Evolutionary conservation across 2,888 invertebrate genomes (phyloP), one percentile per base, ranked within the genome.

Genomic region (Phragmatobia fuliginosa): DNA sequence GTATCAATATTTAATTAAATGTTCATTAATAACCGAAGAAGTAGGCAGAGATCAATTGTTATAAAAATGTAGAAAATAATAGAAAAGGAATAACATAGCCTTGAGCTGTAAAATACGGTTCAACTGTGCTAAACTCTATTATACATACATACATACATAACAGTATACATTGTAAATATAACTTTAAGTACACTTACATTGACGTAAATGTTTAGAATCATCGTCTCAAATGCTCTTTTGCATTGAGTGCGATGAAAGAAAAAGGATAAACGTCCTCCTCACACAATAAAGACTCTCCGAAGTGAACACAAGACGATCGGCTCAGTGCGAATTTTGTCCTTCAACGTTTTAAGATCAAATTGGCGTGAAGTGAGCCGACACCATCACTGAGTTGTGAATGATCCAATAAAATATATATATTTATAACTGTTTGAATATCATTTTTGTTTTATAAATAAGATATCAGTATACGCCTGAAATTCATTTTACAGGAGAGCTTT

Each of bases 401-500:
- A 63, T 63, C 2, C 41, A 1, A 33, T 49, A 62, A 62, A n/a
- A n/a, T n/a, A n/a, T 49, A n/a, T 49, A 10, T 49, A 49, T 49
- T 49, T n/a, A 8, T 8, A n/a, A n/a, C 10, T 49, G 21, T 49
- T 49, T 7, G n/a, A n/a, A n/a, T 21, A 49, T n/a, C n/a, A n/a
- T n/a, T 49, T 49, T 10, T 21, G 45, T 49, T 49, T 45, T 45
- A 8, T 7, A 21, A 45, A 45, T 6, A 45, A 45, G 21, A 21
- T 45, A 8, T 8, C 21, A 21, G 21, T 8, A n/a, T 6, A 41
- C 18, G 60, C 32, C 64, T 36, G 36, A 49, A 25, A 58, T 67
- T 71, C 31, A 62, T 45, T 58, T 41, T 59, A 60, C 36, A 25
- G 6, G 56, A 56, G 25, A 67, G n/a, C 64, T 61, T 66, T 33